Percentiles rank a stretch among this genome's conserved stretches.
These are phyloP conservation scores for Luperina testacea DNA, from an alignment of 2,888 invertebrate genomes.

Conservation along the genomic window DNA sequence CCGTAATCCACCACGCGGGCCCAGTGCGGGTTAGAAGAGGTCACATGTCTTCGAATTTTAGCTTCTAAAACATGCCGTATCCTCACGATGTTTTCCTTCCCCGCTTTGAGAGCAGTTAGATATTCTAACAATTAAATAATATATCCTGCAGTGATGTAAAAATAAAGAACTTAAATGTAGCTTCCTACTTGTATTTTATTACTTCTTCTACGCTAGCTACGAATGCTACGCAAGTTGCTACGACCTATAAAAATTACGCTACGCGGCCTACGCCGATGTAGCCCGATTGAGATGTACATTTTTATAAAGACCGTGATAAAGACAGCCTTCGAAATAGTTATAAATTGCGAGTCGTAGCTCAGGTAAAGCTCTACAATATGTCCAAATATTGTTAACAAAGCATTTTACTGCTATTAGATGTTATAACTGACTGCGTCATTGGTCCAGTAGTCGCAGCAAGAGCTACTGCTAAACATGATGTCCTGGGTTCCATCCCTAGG, in stretches of 20 bases:
- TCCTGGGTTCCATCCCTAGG: background rate
- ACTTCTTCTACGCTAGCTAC: background rate
- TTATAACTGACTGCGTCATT: background rate
- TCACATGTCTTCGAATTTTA: background rate
- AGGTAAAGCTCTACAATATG: background rate
- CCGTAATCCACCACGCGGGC: background rate
- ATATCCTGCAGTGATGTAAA: background rate
- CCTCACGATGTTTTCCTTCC: background rate
- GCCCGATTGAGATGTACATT: background rate
- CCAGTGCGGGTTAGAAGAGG: background rate
- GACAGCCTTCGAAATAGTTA: background rate
- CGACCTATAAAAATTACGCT: background rate
- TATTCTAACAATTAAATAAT: background rate
- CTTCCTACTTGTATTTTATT: background rate
- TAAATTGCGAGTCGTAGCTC: background rate
- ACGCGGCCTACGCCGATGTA: background rate
- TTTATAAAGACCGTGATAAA: background rate
- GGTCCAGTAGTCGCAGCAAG: background rate
- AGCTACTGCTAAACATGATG: no score
- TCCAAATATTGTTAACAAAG: background rate
- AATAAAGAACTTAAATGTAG: background rate
- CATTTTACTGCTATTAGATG: background rate
- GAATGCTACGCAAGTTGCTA: slow-evolving; percentile 13
- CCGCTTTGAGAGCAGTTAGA: background rate
- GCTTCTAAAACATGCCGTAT: background rate